Conservation (phyloP, 2,888 invertebrate species). For the Papilio gigon region DNA sequence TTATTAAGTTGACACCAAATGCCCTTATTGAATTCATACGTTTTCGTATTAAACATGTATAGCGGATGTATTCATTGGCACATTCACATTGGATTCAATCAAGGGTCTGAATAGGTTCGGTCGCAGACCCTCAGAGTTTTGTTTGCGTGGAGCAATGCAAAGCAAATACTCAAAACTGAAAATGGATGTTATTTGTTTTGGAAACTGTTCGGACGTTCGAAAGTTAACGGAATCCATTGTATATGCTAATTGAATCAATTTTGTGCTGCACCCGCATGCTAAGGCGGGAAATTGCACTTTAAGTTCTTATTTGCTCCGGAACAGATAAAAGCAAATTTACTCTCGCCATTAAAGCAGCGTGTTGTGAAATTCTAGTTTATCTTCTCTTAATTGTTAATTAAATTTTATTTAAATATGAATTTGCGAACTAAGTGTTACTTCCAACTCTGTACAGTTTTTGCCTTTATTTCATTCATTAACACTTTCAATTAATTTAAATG, state of each 20-base stretch:
- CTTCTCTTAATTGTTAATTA: constrained; percentile 12
- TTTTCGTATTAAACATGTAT: too few species aligned
- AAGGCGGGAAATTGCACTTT: constrained; percentile 39
- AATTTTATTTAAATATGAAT: constrained; percentile 26
- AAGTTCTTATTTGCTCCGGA: constrained; percentile 37
- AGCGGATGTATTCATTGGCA: too few species aligned
- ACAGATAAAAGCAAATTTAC: constrained; percentile 37
- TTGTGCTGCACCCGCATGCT: constrained; percentile 37
- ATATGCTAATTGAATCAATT: constrained; percentile 41
- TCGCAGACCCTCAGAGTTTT: constrained; percentile 9
- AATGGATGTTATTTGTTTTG: constrained; percentile 39
- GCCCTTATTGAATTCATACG: too few species aligned
- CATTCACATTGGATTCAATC: too few species aligned
- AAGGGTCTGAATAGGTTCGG: too few species aligned
- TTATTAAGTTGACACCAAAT: too few species aligned
- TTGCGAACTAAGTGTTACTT: constrained; percentile 13
- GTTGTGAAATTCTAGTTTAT: constrained; percentile 31
- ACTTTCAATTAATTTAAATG: constrained; percentile 9
- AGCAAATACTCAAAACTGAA: constrained; percentile 34
- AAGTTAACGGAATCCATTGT: constrained; percentile 39
- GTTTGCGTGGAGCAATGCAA: constrained; percentile 21
- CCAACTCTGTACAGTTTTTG: constrained; percentile 48
- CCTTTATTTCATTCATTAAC: constrained; percentile 43
- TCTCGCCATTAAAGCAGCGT: constrained; percentile 24
- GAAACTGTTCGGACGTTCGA: constrained; percentile 31